Base-by-base conservation (phyloP, 2,797 vertebrate genomes). In the Odontamblyopus lacepedii region DNA sequence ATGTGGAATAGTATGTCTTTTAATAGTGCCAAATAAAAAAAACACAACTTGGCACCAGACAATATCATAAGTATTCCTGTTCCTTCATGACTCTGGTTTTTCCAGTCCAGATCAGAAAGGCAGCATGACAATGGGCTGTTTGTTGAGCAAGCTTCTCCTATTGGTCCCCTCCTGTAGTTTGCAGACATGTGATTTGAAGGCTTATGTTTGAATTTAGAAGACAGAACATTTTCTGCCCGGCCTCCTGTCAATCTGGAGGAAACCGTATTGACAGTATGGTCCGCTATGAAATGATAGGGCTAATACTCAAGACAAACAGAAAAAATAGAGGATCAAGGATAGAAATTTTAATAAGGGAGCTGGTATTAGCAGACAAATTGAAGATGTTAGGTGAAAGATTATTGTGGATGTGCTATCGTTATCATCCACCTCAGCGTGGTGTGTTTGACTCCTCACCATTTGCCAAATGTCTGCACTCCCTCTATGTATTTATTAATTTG, bases 61-160 rank as follows among this genome's bases (percentile, higher is more conserved):
- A 82, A 74, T 73, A 78, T 82, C 74, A 32, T 69, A 59, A 77
- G 73, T 80, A 83, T 79, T 84, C 41, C 38, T 38, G 44, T 78
- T 73, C 62, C 55, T 41, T 32, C 15, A 48, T 48, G 71, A 67
- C 66, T 15, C 44, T 48, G 75, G 74, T 79, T 90, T 87, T 87
- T 85, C 88, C 88, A 78, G 89, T 83, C 57, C 68, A 63, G 77
- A 83, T 85, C 73, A 41, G 71, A 67, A 29, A 56, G 41, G 69
- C 71, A 53, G 73, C 50, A 2, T 0, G n/a, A 88, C 85, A 89
- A 89, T 85, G 78, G 30, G 59, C 60, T 60, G 79, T 63, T 72
- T 90, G 87, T 86, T 76, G 70, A 79, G 70, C 41, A 4, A 77
- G 75, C 64, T 32, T 6, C 12, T 38, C 53, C 7, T 23, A 83